Base-by-base conservation (phyloP, 2,797 vertebrate genomes). In the Rhinella marina region DNA sequence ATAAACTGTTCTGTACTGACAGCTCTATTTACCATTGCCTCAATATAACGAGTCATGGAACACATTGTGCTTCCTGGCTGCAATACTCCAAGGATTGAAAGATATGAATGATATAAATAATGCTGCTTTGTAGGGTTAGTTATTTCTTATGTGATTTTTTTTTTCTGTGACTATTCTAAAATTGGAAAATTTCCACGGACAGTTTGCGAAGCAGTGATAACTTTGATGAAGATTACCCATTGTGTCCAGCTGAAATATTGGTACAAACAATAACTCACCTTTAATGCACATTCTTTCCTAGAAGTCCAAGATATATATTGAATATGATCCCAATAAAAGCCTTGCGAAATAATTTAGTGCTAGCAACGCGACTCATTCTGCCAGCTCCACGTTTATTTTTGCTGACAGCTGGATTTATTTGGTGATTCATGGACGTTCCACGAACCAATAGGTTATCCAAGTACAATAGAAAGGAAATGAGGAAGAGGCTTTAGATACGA, bases 371-470 rank as follows among this genome's bases (percentile, higher is more conserved):
- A 9, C 57, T 82, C 7, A 13, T 61, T 87, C 57, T 27, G 14
- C 59, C 79, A 57, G 56, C 68, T 82, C 59, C 41, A 27, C 56
- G 13, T 82, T 78, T 83, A 25, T 78, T 86, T 80, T 81, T 64
- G 68, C 76, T 85, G 82, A 85, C 66, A 88, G 54, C n/a, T 62
- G 16, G 64, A 76, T 85, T 88, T 85, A 85, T 81, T 73, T 61
- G 52, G 82, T 79, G 72, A 84, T 84, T 70, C 57, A 57, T 84
- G 16, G 75, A 80, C 54, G 17, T 48, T 84, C 29, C 8, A 0
- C 6, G 32, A 23, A 73, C 64, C 41, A 8, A n/a, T 78, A 81
- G 56, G 78, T 88, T 81, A 88, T 59, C 68, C 52, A 73, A 85
- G 21, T 61, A 73, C 56, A 85, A 85, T 54, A 79, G 12, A 81